Conservation (phyloP, 2,888 invertebrate genomes). For the Lymantria monacha region DNA sequence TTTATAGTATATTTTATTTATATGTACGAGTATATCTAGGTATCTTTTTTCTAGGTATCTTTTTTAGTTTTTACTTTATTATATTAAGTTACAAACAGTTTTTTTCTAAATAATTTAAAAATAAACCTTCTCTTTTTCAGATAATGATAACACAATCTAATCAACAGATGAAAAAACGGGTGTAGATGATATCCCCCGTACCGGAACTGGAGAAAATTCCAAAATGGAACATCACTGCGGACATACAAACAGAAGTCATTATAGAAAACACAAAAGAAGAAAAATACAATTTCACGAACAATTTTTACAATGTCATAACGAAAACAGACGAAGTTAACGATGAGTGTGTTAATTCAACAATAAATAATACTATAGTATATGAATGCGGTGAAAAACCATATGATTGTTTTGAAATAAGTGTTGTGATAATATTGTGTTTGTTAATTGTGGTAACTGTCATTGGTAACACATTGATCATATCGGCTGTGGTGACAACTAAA, state of each 20-base stretch:
- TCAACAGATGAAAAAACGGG: slow-evolving; percentile 1
- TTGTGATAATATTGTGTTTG: slow-evolving; percentile 84
- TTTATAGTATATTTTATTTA: no score
- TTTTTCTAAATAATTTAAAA: no score
- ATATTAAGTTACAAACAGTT: no score
- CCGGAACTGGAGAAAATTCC: slow-evolving; percentile 45
- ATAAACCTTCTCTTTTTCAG: slow-evolving; percentile 55
- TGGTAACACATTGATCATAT: slow-evolving; percentile 94
- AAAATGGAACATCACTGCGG: slow-evolving; percentile 63
- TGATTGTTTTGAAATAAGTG: slow-evolving; percentile 78
- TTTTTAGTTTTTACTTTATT: no score
- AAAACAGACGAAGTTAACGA: slow-evolving; percentile 33
- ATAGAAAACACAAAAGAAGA: slow-evolving; percentile 58
- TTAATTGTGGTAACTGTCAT: slow-evolving; percentile 88
- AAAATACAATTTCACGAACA: slow-evolving; percentile 51
- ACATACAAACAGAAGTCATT: slow-evolving; percentile 46
- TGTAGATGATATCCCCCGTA: slow-evolving; percentile 60
- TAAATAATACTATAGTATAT: slow-evolving; percentile 29
- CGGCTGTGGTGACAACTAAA: slow-evolving; percentile 93
- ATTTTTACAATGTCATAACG: slow-evolving; percentile 52
- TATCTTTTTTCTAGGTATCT: no score
- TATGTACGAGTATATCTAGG: no score
- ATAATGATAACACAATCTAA: slow-evolving; percentile 39
- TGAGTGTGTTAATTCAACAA: slow-evolving; percentile 32
- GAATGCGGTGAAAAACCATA: slow-evolving; percentile 45